phyloP scores from a whole-genome alignment of 2,888 invertebrate species.

The Sthenelais limicola region DNA sequence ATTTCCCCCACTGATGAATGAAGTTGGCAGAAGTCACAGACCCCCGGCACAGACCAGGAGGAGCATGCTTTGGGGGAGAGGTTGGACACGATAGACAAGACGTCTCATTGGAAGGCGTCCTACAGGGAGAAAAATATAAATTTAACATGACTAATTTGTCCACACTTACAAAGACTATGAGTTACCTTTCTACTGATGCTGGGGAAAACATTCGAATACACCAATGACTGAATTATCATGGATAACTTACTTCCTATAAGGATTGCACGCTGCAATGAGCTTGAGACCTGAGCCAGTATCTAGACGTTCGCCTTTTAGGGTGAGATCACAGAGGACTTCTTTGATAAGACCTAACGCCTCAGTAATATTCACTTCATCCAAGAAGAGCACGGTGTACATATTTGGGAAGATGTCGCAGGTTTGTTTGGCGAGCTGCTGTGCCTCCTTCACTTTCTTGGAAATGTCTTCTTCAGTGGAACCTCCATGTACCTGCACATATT shows the following conservation, averaged over 20 bases:
- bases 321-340: constrained; percentile 67
- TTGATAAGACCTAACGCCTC: constrained; percentile 68
- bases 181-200: too few species aligned
- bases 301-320: constrained; percentile 60
- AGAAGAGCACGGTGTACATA: constrained; percentile 66
- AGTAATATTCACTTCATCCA: constrained; percentile 70
- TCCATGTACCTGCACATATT: constrained; percentile 67
- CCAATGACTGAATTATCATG: background rate
- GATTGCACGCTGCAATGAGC: constrained; percentile 69
- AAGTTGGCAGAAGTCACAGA: constrained; percentile 69
- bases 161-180: too few species aligned
- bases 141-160: too few species aligned
- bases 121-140: too few species aligned
- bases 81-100: constrained; percentile 68
- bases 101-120: constrained; percentile 67
- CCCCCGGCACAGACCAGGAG: constrained; percentile 70
- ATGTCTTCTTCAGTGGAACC: constrained; percentile 64
- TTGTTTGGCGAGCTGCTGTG: constrained; percentile 55
- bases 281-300: constrained; percentile 56
- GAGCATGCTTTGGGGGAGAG: constrained; percentile 66
- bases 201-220: too few species aligned
- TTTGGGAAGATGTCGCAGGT: constrained; percentile 50
- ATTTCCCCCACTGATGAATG: constrained; percentile 59
- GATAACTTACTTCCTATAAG: constrained; percentile 64
- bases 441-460: constrained; percentile 58